These are phyloP conservation scores for Phrynosoma blainvillii DNA, from an alignment of 2,113 vertebrate genomes.

Conservation along the genomic window DNA sequence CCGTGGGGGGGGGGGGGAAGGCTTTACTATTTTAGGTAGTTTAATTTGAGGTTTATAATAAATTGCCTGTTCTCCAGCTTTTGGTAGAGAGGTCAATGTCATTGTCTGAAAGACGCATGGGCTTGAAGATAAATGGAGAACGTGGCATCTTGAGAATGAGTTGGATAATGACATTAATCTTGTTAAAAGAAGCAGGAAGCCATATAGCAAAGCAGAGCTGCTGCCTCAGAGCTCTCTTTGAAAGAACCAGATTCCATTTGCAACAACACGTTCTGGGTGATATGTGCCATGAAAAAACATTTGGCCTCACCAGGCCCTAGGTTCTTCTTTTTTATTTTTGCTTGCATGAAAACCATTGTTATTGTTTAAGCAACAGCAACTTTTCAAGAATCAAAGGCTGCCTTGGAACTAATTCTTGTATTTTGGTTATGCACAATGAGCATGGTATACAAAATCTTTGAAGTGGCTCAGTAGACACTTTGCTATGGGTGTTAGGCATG, in stretches of 20 bases:
- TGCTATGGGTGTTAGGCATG: background rate
- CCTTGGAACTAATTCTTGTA: background rate
- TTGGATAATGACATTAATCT: slow-evolving; percentile 64
- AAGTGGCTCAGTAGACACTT: background rate
- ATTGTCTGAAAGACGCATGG: slow-evolving; percentile 47
- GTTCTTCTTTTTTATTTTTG: background rate
- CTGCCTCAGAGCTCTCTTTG: background rate
- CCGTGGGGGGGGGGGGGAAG: slow-evolving; percentile 16
- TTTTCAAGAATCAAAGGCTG: background rate
- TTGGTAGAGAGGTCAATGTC: slow-evolving; percentile 65
- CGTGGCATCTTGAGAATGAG: slow-evolving; percentile 56
- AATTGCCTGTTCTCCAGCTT: slow-evolving; percentile 60
- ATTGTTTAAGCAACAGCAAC: background rate
- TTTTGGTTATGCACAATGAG: background rate
- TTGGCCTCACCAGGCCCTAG: background rate
- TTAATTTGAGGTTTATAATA: slow-evolving; percentile 57
- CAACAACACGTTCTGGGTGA: background rate
- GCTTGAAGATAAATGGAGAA: slow-evolving; percentile 61
- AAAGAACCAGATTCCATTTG: slow-evolving; percentile 29
- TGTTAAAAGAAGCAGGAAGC: slow-evolving; percentile 29
- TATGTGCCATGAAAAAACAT: background rate
- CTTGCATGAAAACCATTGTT: background rate
- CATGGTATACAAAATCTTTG: background rate
- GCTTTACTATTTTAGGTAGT: slow-evolving; percentile 37
- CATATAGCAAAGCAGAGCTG: slow-evolving; percentile 24